phyloP scores from a whole-genome alignment of 2,797 vertebrate genomes.

The Hemibagrus guttatus region DNA sequence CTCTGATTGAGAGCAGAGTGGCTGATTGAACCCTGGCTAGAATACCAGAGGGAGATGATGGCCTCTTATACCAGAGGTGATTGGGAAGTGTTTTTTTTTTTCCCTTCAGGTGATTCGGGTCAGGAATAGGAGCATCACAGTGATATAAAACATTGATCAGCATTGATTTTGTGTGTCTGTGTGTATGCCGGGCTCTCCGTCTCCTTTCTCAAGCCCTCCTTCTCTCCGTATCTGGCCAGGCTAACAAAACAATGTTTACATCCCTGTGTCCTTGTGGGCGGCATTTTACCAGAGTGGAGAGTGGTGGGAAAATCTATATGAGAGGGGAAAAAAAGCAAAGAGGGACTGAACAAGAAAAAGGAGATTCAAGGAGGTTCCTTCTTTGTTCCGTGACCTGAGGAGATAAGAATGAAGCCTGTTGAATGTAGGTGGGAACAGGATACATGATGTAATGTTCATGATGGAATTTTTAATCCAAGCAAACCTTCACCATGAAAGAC shows the following conservation, averaged over 20 bases:
- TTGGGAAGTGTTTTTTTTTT: constrained; percentile 47
- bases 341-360: constrained; percentile 37
- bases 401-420: constrained; percentile 9
- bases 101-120: constrained; percentile 43
- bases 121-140: constrained; percentile 52
- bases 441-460: neutral
- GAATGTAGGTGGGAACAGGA: neutral
- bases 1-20: constrained; percentile 52
- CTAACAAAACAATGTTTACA: constrained; percentile 56
- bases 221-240: constrained; percentile 28
- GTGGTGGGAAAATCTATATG: constrained; percentile 55
- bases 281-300: constrained; percentile 56
- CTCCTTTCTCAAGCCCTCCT: constrained; percentile 45
- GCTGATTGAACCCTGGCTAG: constrained; percentile 51
- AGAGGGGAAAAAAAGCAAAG: constrained; percentile 49
- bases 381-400: constrained; percentile 32
- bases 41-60: constrained; percentile 43
- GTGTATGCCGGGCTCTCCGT: constrained; percentile 46
- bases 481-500: neutral
- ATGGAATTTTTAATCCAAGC: constrained; percentile 7
- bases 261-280: constrained; percentile 57
- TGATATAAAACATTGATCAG: constrained; percentile 66
- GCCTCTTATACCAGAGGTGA: constrained; percentile 52
- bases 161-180: constrained; percentile 64
- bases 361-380: constrained; percentile 39